Evolutionary conservation across 2,113 vertebrate genomes (phyloP), one percentile per base, ranked within the genome.

Genomic region (Leptobrachium ailaonicum): DNA sequence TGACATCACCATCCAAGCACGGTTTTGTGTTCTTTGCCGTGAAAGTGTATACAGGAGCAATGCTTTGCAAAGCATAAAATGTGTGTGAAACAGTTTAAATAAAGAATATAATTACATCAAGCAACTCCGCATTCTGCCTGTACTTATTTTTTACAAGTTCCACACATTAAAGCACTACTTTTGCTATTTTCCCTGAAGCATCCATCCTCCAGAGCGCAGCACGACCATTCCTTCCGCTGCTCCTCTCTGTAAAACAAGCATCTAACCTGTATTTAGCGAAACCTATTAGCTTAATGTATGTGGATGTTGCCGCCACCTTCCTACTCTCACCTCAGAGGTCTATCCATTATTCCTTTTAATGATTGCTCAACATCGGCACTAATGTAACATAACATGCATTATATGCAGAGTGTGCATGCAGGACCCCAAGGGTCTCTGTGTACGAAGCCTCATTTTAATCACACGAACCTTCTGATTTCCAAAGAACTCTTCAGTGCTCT

Each of bases 291-390:
- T 50, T 50, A 50, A 60, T 58, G 13, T 60, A 60, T 60, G 56
- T 10, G 56, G 13, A 60, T 13, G 3, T 3, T 11, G 56, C 3
- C 56, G 8, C 8, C 47, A 50, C 47, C 47, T 50, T 60, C 2
- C 2, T 60, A 12, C 10, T 60, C 56, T 60, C 11, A 11, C 13
- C 56, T 14, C 56, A 60, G 56, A 60, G 56, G 56, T 60, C 56
- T 60, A 60, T 60, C 56, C 56, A 60, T 60, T 60, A 60, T 60
- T 60, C 56, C 56, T 60, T 60, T 60, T 60, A 60, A 60, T 60
- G 11, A 60, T 4, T 12, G 56, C 56, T 14, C 9, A 60, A 60
- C 56, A 60, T 3, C 47, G 8, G 8, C 8, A 50, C 1, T 50
- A 50, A 50, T 50, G 47, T 12, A 12, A 60, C 2, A 60, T 12